Conservation (phyloP, 2,888 invertebrate genomes). For the Tribolium freemani region DNA sequence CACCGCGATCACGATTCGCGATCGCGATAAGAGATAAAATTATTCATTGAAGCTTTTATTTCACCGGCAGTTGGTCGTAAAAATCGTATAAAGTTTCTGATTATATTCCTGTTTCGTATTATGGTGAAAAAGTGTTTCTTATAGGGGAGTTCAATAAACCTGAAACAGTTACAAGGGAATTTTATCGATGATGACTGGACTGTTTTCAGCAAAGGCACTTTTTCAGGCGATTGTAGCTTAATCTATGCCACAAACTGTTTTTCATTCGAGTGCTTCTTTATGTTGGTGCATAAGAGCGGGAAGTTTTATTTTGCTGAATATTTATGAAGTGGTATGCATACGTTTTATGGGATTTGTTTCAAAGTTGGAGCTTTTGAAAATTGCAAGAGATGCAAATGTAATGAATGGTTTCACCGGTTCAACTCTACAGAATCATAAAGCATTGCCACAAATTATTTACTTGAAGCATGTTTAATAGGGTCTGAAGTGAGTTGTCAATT, state of each 20-base stretch:
- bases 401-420: no score
- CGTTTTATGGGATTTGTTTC: conserved; percentile 15
- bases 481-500: conserved; percentile 1
- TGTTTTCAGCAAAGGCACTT: conserved; percentile 7
- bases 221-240: conserved; percentile 6
- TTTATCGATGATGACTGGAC: conserved; percentile 21
- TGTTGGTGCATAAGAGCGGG: conserved; percentile 13
- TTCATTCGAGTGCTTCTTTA: background rate
- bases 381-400: conserved; percentile 3
- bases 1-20: background rate
- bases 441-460: no score
- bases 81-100: conserved; percentile 31
- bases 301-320: conserved; percentile 16
- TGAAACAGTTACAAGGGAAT: conserved; percentile 4
- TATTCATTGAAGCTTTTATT: conserved; percentile 30
- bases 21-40: conserved; percentile 19
- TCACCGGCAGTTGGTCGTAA: conserved; percentile 19
- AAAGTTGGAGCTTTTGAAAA: conserved; percentile 11
- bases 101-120: conserved; percentile 29
- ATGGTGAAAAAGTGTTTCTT: conserved; percentile 16
- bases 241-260: background rate
- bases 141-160: conserved; percentile 33
- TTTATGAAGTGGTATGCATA: conserved; percentile 29
- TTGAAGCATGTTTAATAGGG: background rate
- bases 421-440: no score